phyloP scores from a whole-genome alignment of 2,113 vertebrate genomes.

The Perognathus longimembris region DNA sequence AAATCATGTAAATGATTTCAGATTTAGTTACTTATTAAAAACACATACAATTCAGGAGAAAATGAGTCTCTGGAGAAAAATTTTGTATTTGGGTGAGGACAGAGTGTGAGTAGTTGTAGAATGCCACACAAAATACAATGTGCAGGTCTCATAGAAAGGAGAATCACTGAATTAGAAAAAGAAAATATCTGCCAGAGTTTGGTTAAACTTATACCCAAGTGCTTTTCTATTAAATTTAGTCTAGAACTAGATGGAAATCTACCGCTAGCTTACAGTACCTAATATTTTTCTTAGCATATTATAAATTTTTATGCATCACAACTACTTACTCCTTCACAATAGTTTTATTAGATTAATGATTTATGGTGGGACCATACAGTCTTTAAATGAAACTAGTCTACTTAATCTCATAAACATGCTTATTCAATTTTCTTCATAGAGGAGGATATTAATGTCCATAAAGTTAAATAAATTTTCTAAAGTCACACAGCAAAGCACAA shows the following conservation, averaged over 20 bases:
- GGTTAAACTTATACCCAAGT: not conserved
- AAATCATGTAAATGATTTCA: not conserved
- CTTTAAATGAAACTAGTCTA: not conserved
- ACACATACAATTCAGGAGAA: not conserved
- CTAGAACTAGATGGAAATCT: not conserved
- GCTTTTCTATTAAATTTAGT: not conserved
- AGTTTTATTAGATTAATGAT: not conserved
- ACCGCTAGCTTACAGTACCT: not conserved
- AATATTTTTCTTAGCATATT: not conserved
- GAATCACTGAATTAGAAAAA: not conserved
- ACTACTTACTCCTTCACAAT: not conserved
- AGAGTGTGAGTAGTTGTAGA: not conserved
- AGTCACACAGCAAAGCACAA: not conserved
- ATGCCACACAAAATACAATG: not conserved
- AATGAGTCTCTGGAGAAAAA: not conserved
- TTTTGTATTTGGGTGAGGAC: not conserved
- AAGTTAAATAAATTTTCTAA: not conserved
- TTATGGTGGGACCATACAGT: not conserved
- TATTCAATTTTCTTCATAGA: not conserved
- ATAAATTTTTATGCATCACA: not conserved
- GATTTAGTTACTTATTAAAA: not conserved
- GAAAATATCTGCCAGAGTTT: not conserved
- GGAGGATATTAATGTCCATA: not conserved
- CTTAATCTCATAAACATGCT: not conserved
- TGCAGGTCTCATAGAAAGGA: not conserved